phyloP scores from a whole-genome alignment of 2,797 vertebrate species.

The Clarias fuscus region DNA sequence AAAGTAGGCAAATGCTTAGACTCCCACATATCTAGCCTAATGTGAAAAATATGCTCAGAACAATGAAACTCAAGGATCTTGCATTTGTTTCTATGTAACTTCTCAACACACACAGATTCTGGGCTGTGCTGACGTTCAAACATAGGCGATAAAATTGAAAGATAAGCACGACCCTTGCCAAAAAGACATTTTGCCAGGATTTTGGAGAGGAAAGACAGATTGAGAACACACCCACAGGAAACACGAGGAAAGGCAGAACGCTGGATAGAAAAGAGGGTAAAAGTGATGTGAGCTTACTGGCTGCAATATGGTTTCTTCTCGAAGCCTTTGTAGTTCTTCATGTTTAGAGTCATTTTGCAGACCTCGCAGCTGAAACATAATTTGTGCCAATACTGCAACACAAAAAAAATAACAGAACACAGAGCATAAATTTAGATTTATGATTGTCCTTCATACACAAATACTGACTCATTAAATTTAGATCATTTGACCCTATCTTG shows the following conservation, averaged over 20 bases:
- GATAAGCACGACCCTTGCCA: background rate
- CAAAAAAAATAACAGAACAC: constrained; percentile 8
- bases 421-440: background rate
- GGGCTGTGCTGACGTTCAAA: background rate
- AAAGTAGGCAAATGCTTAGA: constrained; percentile 19
- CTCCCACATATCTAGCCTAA: constrained; percentile 21
- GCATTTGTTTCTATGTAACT: constrained; percentile 1
- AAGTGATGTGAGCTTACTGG: constrained; percentile 78
- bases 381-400: constrained; percentile 92
- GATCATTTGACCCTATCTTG: background rate
- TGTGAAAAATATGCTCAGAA: background rate
- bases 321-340: constrained; percentile 99
- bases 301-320: constrained; percentile 98
- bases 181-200: background rate
- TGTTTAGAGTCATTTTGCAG: constrained; percentile 98
- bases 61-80: background rate
- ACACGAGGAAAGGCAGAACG: background rate
- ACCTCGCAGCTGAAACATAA: constrained; percentile 97
- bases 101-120: constrained; percentile 4
- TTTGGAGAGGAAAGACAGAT: constrained; percentile 19
- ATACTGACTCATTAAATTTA: background rate
- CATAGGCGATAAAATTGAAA: background rate
- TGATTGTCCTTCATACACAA: background rate
- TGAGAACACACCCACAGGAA: constrained; percentile 20
- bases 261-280: background rate